These are phyloP conservation scores for Ameiurus melas DNA, from an alignment of 2,113 vertebrate genomes.

Conservation along the genomic window DNA sequence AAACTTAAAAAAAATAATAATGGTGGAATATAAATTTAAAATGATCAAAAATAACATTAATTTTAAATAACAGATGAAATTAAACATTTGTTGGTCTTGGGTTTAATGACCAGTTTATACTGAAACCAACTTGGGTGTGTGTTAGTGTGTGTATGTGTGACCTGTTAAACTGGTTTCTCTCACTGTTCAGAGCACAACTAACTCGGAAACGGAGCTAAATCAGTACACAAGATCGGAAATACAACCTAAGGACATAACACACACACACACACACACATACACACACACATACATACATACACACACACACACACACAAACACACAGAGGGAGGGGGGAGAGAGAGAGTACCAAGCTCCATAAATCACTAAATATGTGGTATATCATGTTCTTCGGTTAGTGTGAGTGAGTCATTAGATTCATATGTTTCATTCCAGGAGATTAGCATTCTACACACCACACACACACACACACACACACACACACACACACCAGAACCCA, in stretches of 20 bases:
- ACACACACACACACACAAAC: not conserved
- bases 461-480: not conserved
- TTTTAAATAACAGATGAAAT: no score
- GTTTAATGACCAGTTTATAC: not conserved
- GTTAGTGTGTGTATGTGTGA: not conserved
- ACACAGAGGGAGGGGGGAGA: not conserved
- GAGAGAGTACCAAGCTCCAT: slow-evolving; percentile 20
- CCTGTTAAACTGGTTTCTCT: not conserved
- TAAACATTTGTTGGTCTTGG: not conserved
- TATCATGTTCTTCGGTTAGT: not conserved
- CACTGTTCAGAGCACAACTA: not conserved
- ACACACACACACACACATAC: not conserved
- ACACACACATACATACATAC: slow-evolving; percentile 5
- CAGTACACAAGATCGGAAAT: not conserved
- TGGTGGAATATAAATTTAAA: no score
- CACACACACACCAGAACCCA: no score
- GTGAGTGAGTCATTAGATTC: not conserved
- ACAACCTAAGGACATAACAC: not conserved
- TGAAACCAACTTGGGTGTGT: not conserved
- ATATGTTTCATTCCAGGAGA: not conserved
- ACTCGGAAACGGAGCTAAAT: not conserved
- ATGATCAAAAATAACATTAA: no score
- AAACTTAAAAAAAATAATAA: no score
- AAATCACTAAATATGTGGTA: not conserved
- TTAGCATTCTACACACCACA: not conserved